Evolutionary conservation across 2,113 vertebrate genomes (phyloP).

Genomic region (Thryonomys swinderianus): DNA sequence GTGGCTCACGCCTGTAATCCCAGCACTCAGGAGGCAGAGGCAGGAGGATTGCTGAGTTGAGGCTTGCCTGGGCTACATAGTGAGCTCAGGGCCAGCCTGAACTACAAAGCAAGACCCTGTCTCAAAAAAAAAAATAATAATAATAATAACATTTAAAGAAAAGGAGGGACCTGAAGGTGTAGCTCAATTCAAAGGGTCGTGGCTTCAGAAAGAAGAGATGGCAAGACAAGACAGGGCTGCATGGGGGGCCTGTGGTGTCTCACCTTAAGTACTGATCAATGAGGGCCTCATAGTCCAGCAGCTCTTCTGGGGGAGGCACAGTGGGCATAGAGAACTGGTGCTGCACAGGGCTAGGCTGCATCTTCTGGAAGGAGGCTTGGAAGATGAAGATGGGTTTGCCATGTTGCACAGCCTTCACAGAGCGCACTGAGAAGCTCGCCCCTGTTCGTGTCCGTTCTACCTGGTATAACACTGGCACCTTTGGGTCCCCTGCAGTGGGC

Average conservation of each 20-base stretch:
- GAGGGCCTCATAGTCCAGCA: constrained; percentile 89
- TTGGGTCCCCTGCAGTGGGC: constrained; percentile 90
- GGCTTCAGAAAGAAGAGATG: not conserved
- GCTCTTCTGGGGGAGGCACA: constrained; percentile 91
- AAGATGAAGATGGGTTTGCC: constrained; percentile 94
- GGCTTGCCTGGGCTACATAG: no score
- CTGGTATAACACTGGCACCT: constrained; percentile 94
- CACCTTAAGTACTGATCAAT: constrained; percentile 92
- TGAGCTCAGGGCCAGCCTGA: no score
- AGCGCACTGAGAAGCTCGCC: constrained; percentile 93
- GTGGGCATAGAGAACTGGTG: constrained; percentile 96
- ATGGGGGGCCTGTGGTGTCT: not conserved
- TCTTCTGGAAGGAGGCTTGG: constrained; percentile 94
- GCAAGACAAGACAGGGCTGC: not conserved
- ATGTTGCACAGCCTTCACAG: constrained; percentile 94
- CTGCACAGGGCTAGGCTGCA: constrained; percentile 90
- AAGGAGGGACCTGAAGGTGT: not conserved
- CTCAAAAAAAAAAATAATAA: no score
- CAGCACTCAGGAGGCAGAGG: no score
- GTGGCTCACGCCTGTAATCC: no score
- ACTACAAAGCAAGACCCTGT: not conserved
- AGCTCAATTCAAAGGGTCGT: not conserved
- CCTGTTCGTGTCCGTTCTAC: constrained; percentile 94
- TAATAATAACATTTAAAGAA: not conserved
- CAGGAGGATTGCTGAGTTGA: no score